Evolutionary conservation across 2,888 invertebrate species (phyloP).

Genomic region (Trissonchulus sp.): DNA sequence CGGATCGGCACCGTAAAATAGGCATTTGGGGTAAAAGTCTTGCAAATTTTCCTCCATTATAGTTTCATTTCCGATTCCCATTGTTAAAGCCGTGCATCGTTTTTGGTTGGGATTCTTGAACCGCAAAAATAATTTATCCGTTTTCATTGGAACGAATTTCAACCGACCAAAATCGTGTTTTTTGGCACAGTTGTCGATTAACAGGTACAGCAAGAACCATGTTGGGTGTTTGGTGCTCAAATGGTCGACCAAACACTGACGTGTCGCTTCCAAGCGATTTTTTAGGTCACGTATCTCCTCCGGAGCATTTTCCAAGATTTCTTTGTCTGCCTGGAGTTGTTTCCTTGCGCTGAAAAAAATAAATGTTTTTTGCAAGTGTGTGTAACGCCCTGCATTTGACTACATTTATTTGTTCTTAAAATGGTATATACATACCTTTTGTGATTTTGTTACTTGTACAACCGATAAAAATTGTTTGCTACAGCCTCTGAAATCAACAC

Average conservation of each 20-base stretch:
- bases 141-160: not conserved
- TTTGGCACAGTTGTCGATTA: not conserved
- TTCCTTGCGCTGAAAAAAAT: too few relatives aligned
- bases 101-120: not conserved
- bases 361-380: too few relatives aligned
- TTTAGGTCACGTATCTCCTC: not conserved
- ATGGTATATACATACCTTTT: too few relatives aligned
- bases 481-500: too few relatives aligned
- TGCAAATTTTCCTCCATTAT: constrained; percentile 23
- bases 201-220: not conserved
- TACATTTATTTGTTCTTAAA: too few relatives aligned
- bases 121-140: not conserved
- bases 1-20: constrained; percentile 33
- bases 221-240: not conserved
- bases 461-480: too few relatives aligned
- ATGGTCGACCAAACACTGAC: not conserved
- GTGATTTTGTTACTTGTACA: too few relatives aligned
- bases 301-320: too few relatives aligned
- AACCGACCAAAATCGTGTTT: not conserved
- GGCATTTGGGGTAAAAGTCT: constrained; percentile 23
- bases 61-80: constrained; percentile 31
- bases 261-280: not conserved
- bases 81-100: not conserved
- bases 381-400: too few relatives aligned
- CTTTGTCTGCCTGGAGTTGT: too few relatives aligned